Base-by-base conservation (phyloP, 2,113 vertebrate species). In the Rhegmatorhina hoffmannsi region DNA sequence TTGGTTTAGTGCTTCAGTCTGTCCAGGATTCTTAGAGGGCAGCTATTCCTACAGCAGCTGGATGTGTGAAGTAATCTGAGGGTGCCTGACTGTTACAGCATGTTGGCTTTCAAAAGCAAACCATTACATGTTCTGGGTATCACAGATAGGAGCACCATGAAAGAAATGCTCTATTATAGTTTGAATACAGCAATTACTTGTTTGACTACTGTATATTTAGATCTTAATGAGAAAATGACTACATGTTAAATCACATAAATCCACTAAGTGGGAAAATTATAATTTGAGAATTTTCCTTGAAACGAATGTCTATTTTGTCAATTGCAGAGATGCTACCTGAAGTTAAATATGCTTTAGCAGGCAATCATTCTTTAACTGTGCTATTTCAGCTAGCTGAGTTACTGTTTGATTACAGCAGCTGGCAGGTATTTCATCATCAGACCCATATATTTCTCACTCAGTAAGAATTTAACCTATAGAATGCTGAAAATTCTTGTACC, bases 211-310 rank as follows among this genome's bases (percentile, higher is more conserved):
- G 28, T 80, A 19, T 93, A 47, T 77, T 82, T 92, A 86, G 70
- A 26, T 77, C 76, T 75, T 90, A 82, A 79, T 73, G 80, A 84
- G 92, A 84, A 94, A 92, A 90, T 87, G 33, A 58, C 73, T 94
- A 29, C 29, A 23, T 75, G 25, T 81, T 75, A 86, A 74, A 89
- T 73, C 46, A 33, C 17, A 44, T 36, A 67, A 62, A 70, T 53
- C 34, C 38, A 20, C 13, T 68, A 53, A 85, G 67, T 47, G 44
- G 62, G 72, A 77, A 82, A 85, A 83, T 28, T 11, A 21, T 69
- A 40, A 67, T 73, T 77, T 86, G 34, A 70, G 68, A 52, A 12
- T 80, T 77, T 59, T 46, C 29, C 75, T 77, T 84, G 64, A 72
- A 84, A 67, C 63, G 17, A 7, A 7, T 70, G 8, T 66, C 40